A percentile compares a stretch with the other conserved stretches of the same genome.
phyloP scores from a whole-genome alignment of 2,113 vertebrate genomes.

The Pangasianodon hypophthalmus region DNA sequence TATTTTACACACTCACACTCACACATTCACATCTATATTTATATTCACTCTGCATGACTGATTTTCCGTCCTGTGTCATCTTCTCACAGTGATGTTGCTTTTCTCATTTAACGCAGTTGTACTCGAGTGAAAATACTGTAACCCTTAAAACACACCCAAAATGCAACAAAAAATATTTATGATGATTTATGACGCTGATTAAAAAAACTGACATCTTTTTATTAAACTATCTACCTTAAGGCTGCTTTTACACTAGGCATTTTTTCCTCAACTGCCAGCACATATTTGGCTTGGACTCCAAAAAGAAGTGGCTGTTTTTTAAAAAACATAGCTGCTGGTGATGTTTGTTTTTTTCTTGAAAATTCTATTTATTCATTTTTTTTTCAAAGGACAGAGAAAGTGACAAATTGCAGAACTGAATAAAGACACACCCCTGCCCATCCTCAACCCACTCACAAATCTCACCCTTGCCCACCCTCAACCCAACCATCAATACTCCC shows the following conservation, averaged over 20 bases:
- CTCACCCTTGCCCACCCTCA: not conserved
- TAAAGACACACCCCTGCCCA: not conserved
- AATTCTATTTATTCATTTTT: not conserved
- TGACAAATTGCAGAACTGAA: not conserved
- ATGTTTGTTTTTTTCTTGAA: not conserved
- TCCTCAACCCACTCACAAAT: not conserved
- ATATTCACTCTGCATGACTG: conserved; percentile 17
- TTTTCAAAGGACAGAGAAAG: not conserved
- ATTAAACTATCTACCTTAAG: not conserved
- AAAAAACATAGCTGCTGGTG: not conserved
- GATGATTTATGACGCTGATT: not conserved
- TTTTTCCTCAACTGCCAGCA: not conserved
- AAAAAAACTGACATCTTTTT: not conserved
- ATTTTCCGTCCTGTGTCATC: conserved; percentile 25
- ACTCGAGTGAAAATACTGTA: not conserved
- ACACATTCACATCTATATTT: conserved; percentile 20
- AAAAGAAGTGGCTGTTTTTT: not conserved
- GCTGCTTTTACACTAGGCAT: not conserved
- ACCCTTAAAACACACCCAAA: not conserved
- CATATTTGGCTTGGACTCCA: not conserved
- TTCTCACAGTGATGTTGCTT: not conserved
- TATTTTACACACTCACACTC: conserved; percentile 28
- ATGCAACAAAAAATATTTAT: not conserved
- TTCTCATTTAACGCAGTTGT: not conserved
- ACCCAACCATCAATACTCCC: not conserved